These are phyloP conservation scores for Aeoliscus strigatus DNA, from an alignment of 2,797 vertebrate genomes.

Conservation along the genomic window DNA sequence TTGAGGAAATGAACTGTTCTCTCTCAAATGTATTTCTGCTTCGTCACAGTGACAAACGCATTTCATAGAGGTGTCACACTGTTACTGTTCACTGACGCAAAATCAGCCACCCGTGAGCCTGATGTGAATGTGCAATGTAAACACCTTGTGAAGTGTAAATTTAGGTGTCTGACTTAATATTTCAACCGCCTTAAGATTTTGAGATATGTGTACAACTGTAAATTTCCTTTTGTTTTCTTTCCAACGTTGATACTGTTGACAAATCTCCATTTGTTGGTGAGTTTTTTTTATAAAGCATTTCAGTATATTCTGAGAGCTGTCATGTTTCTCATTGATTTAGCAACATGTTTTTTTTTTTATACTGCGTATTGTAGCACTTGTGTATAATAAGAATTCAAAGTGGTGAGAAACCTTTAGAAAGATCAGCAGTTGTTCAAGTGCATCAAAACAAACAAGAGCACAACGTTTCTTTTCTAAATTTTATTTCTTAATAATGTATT, in stretches of 20 bases:
- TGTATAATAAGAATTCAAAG: slow-evolving; percentile 74
- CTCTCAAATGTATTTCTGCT: no score
- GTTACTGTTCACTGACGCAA: slow-evolving; percentile 49
- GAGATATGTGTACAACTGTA: slow-evolving; percentile 74
- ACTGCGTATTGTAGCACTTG: slow-evolving; percentile 85
- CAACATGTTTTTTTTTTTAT: slow-evolving; percentile 81
- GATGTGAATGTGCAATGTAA: slow-evolving; percentile 61
- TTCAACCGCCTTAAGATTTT: slow-evolving; percentile 84
- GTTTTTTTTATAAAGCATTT: slow-evolving; percentile 74
- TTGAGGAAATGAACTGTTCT: no score
- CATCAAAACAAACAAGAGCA: slow-evolving; percentile 83
- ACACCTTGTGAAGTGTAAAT: slow-evolving; percentile 63
- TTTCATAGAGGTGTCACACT: no score
- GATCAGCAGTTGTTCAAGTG: slow-evolving; percentile 72
- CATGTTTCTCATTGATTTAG: slow-evolving; percentile 76
- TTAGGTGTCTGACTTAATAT: slow-evolving; percentile 73
- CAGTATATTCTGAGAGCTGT: slow-evolving; percentile 74
- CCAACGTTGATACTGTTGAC: slow-evolving; percentile 71
- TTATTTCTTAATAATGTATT: slow-evolving; percentile 78
- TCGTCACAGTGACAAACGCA: no score
- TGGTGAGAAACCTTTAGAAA: slow-evolving; percentile 70
- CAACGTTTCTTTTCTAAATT: slow-evolving; percentile 70
- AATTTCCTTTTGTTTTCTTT: slow-evolving; percentile 68
- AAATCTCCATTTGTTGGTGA: slow-evolving; percentile 58
- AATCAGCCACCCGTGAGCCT: slow-evolving; percentile 64